phyloP scores from a whole-genome alignment of 2,113 vertebrate genomes.

The Gorilla gorilla region DNA sequence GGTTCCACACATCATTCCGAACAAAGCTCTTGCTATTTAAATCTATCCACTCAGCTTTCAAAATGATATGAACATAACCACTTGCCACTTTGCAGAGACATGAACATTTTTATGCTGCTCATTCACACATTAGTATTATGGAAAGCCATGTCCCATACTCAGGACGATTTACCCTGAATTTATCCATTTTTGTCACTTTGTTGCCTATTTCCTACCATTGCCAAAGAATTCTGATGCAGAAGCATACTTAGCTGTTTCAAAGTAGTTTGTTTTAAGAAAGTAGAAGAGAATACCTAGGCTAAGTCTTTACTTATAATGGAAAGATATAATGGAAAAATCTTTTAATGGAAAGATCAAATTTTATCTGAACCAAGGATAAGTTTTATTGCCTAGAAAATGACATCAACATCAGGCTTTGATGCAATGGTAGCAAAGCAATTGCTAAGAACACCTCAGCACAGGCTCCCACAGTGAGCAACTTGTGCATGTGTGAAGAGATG shows the following conservation, averaged over 20 bases:
- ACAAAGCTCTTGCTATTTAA: conserved; percentile 11
- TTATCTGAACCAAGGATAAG: background rate
- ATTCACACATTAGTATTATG: background rate
- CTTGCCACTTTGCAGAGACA: background rate
- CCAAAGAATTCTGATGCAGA: conserved; percentile 19
- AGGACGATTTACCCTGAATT: background rate
- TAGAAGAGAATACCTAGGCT: background rate
- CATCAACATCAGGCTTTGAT: background rate
- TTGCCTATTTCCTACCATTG: conserved; percentile 3
- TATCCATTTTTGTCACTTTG: background rate
- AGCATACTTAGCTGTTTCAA: background rate
- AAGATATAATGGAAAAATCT: background rate
- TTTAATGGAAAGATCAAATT: background rate
- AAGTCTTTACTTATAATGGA: background rate
- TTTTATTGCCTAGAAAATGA: background rate
- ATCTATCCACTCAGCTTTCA: background rate
- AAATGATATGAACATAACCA: background rate
- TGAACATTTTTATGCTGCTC: rapidly evolving
- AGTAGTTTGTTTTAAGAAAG: background rate
- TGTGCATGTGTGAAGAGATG: no score
- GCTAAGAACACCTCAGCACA: background rate
- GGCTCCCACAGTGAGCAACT: background rate
- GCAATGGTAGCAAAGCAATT: background rate
- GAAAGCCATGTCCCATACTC: background rate
- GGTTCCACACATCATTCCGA: conserved; percentile 31